Conservation (phyloP, 2,888 invertebrate genomes). For the Aporophyla nigra region DNA sequence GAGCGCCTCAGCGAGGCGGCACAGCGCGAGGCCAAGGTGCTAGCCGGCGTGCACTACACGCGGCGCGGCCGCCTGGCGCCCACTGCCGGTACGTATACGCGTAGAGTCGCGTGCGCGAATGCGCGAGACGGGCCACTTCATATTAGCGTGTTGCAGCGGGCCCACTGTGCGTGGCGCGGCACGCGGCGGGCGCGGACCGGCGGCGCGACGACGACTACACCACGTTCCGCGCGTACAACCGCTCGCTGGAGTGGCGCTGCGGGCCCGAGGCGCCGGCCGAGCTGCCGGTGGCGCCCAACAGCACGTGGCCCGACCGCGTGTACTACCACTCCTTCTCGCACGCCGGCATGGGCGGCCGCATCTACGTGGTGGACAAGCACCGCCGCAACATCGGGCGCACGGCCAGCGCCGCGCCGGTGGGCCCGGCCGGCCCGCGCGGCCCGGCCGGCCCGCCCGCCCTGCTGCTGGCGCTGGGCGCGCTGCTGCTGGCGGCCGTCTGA, state of each 20-base stretch:
- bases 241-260: constrained; percentile 93
- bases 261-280: constrained; percentile 92
- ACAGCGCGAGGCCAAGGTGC: constrained; percentile 77
- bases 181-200: constrained; percentile 92
- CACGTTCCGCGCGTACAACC: constrained; percentile 96
- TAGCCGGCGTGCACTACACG: constrained; percentile 95
- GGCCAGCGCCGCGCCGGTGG: constrained; percentile 7
- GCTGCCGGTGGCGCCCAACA: constrained; percentile 95
- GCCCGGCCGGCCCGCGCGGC: constrained; percentile 9
- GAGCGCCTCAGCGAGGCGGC: constrained; percentile 93
- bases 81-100: constrained; percentile 90
- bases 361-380: constrained; percentile 96
- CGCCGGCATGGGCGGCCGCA: constrained; percentile 98
- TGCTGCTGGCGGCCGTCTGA: too few relatives aligned
- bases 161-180: constrained; percentile 94
- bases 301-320: constrained; percentile 97
- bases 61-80: constrained; percentile 95
- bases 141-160: constrained; percentile 91
- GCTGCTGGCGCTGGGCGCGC: neutral
- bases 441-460: neutral
- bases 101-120: fast-evolving
- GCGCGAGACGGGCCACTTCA: neutral
- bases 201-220: constrained; percentile 95
- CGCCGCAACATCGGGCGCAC: constrained; percentile 80
- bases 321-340: constrained; percentile 98